Base-by-base conservation (phyloP, 1,140 invertebrate genomes). In the Epicauta chinensis region DNA sequence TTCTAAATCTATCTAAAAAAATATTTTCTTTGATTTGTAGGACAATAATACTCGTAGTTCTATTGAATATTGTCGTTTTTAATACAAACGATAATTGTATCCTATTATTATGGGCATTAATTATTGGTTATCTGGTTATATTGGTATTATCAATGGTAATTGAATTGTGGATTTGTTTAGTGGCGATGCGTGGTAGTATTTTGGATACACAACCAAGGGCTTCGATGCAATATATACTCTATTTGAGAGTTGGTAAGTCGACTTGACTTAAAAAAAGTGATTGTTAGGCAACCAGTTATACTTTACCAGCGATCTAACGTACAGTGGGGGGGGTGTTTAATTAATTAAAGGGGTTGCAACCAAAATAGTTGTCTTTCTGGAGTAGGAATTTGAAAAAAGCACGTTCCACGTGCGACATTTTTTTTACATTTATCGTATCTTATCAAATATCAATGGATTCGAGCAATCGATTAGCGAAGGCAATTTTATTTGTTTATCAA, bases 101-200 rank as follows among this genome's bases (percentile, higher is more conserved):
- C 36, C 67, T 76, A 31, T 71, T 81, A 31, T 69, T 91, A 14
- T 80, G 83, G 76, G 76, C 82, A 61, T 83, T 87, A 66, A 69
- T 89, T 14, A 63, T 90, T 31, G 84, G 81, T 39, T 88, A 91
- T 67, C 68, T 89, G 47, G 76, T 76, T 15, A 80, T 92, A 56
- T 74, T 77, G 54, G 64, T 69, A 54, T 76, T 78, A 43, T 83
- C 83, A 38, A 77, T 88, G 63, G 62, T 83, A 23, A 74, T 87
- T 37, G 91, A 93, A 70, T 73, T 82, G 37, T 77, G 76, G 51
- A 85, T 93, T 51, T 84, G 83, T 54, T 75, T 83, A 53, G 77
- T 90, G 41, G 87, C 89, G 41, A 81, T 90, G 69, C 75, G 86
- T 51, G 91, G 91, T 44, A 87, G 85, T 56, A 93, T 93, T 60